A percentile compares a stretch with the other conserved stretches of the same genome.
Conservation (phyloP, 2,113 vertebrate genomes). For the Opisthocomus hoazin region DNA sequence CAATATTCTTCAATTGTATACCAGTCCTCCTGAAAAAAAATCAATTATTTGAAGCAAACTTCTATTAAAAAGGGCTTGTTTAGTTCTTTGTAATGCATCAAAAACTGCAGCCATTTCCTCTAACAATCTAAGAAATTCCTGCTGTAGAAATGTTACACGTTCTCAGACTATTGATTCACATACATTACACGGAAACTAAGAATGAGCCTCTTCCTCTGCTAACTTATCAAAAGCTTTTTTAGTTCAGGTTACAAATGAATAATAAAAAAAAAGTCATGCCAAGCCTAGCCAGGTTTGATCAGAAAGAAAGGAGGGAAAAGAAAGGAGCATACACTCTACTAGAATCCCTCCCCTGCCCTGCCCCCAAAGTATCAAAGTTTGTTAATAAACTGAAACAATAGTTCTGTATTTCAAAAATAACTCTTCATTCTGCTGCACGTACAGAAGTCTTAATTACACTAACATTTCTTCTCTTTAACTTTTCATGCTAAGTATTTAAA, state of each 20-base stretch:
- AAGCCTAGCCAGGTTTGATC: neutral
- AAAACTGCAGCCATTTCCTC: neutral
- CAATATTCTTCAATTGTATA: neutral
- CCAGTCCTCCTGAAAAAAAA: neutral
- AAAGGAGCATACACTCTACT: neutral
- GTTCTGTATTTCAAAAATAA: neutral
- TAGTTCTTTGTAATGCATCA: neutral
- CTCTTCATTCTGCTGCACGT: neutral
- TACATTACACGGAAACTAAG: neutral
- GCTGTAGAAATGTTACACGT: neutral
- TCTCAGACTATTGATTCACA: neutral
- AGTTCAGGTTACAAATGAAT: neutral
- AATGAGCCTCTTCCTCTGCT: neutral
- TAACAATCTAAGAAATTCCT: neutral
- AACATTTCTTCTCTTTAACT: neutral
- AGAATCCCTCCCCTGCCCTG: neutral
- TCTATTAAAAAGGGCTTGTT: neutral
- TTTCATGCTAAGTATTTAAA: neutral
- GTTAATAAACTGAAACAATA: neutral
- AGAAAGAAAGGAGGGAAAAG: neutral
- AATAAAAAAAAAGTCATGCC: neutral
- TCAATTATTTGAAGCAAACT: neutral
- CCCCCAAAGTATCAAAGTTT: neutral
- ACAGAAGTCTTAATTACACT: neutral
- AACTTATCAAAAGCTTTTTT: neutral